Conservation (phyloP, 2,888 invertebrate genomes). For the Nomada lathburiana region DNA sequence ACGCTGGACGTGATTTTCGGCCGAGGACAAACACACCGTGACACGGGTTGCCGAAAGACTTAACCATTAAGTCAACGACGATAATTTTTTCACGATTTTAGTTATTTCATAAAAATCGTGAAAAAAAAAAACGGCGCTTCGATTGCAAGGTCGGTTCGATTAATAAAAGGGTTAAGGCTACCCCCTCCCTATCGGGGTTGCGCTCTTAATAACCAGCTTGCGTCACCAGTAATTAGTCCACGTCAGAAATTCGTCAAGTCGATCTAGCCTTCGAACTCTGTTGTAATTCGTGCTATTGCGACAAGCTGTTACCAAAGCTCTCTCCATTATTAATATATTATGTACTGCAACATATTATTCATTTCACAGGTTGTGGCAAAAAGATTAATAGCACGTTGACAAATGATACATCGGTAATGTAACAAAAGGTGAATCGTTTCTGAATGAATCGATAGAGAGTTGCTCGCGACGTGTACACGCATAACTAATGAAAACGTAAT, state of each 20-base stretch:
- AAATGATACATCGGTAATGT: no score
- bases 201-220: conserved; percentile 16
- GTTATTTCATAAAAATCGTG: neutral
- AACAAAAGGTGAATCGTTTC: neutral
- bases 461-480: neutral
- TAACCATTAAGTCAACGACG: no score
- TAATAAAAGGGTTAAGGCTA: conserved; percentile 9
- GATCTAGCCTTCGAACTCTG: conserved; percentile 38
- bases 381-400: no score
- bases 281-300: conserved; percentile 35
- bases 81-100: neutral
- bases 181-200: neutral
- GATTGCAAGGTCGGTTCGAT: neutral
- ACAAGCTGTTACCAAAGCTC: conserved; percentile 3
- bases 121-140: no score
- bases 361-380: no score
- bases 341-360: no score
- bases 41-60: no score
- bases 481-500: conserved; percentile 52
- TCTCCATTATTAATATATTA: neutral
- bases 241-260: conserved; percentile 30
- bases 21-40: no score
- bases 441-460: conserved; percentile 5
- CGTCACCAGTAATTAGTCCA: conserved; percentile 31
- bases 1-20: neutral